Base-by-base conservation (phyloP, 2,888 invertebrate genomes). In the Zaprionus lineosus region DNA sequence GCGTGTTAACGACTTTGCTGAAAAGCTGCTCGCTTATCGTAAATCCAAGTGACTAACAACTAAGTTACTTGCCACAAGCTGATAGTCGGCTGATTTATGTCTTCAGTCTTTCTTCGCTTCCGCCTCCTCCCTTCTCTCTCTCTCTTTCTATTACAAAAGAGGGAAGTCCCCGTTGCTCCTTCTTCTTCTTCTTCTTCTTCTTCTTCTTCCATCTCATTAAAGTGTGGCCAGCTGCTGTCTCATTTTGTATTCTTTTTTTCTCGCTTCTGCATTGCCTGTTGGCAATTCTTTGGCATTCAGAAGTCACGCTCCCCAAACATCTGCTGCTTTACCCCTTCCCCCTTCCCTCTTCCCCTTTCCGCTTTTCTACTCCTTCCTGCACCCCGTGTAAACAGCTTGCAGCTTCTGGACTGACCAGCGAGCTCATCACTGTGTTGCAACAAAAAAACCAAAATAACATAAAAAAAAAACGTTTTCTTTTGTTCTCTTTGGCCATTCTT, bases 231-330 rank as follows among this genome's bases (percentile, higher is more conserved):
- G 7, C 19, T 21, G 15, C 4, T 8, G 1, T 29, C n/a, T 29
- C 29, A 3, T n/a, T n/a, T 11, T 29, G 15, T 3, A 6, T 9
- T 1, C 26, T n/a, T 1, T 5, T 7, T 24, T 14, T 21, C 9
- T 8, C 24, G 7, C 12, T 26, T 41, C 24, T 24, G 7, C n/a
- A n/a, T 18, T 9, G 9, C 7, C 8, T 65, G 50, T 43, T 47
- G 34, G 12, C 37, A 53, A 36, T 41, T 43, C 26, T 14, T 61
- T 15, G 56, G 51, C 62, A 33, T 37, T 53, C 44, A 46, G 34
- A 47, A 68, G 71, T 68, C 59, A 71, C 58, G 68, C 53, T 65
- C 26, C 37, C 48, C 51, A 47, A 69, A 39, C 64, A 69, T 52
- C 59, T 64, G 58, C 44, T 69, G 51, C 40, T 18, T 28, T 15